Base-by-base conservation (phyloP, 2,113 vertebrate genomes). In the Sitta europaea region DNA sequence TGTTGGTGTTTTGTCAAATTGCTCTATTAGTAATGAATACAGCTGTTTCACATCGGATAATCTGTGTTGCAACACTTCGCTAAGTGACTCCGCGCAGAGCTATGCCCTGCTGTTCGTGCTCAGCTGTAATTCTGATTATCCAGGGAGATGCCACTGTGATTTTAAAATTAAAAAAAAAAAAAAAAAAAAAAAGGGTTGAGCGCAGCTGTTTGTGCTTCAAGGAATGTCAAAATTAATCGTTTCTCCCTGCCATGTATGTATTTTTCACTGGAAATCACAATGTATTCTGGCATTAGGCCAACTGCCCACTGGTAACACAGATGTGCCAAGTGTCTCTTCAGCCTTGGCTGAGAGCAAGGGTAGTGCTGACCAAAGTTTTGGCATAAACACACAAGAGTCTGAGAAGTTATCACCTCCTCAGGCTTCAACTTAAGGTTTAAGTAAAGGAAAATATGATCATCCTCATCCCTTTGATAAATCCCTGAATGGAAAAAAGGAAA, bases 11-110 rank as follows among this genome's bases (percentile, higher is more conserved):
- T 94, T 97, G 97, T 97, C 96, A 84, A 92, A 97, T 90, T 85
- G 85, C 94, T 97, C 93, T 90, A 92, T 97, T 97, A 98, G 91
- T 92, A 96, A 97, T 54, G 90, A 96, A 96, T 94, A 97, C 97
- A 98, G 98, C 97, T 98, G 97, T 97, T 97, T 89, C 70, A 33
- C 58, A 27, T 92, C 38, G 40, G 80, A 72, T 95, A 90, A 94
- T 92, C 94, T 74, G 91, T 94, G 94, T 93, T 85, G 95, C 92
- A 93, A 97, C 86, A 91, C 76, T 97, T 27, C 13, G 1, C 70
- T 58, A 70, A 94, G 88, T 66, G 83, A 93, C 92, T 95, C 85
- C 6, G 17, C 24, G 0, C 62, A 51, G 43, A 96, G 53, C 88
- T 93, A 61, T 92, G 96, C 92, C 96, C 96, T 29, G 86, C 96